A percentile compares a stretch with the other conserved stretches of the same genome.
Evolutionary conservation across 2,113 vertebrate species (phyloP).

Genomic region (Excalfactoria chinensis): DNA sequence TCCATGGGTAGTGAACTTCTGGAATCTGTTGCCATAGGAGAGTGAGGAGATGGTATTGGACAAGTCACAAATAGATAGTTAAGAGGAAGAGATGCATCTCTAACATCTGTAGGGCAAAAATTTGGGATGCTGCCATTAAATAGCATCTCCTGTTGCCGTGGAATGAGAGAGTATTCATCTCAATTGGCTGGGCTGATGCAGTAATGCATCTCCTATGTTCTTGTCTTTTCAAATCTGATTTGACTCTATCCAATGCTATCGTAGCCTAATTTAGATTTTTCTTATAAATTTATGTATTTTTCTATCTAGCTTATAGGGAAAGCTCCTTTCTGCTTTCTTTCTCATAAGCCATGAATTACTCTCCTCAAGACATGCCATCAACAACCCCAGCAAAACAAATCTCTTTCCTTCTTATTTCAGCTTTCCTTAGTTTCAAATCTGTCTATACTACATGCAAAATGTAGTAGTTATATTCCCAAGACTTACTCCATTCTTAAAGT

Average conservation of each 20-base stretch:
- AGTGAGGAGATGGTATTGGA: neutral
- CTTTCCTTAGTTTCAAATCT: neutral
- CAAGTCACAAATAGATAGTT: neutral
- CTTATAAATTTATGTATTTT: neutral
- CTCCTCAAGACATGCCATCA: neutral
- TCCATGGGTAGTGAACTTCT: neutral
- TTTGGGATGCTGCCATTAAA: neutral
- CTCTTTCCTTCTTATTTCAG: neutral
- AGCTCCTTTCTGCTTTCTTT: neutral
- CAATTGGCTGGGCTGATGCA: neutral
- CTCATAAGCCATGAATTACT: neutral
- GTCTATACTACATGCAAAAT: neutral
- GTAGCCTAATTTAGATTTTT: neutral
- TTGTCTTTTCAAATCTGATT: neutral
- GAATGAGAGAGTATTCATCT: neutral
- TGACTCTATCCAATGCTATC: neutral
- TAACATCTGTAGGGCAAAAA: neutral
- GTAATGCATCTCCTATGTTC: neutral
- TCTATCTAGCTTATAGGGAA: neutral
- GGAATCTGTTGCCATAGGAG: neutral
- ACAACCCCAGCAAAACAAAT: neutral
- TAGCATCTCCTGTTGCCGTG: neutral
- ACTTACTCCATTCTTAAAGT: neutral
- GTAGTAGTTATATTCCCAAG: neutral
- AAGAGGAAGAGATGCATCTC: neutral